Conservation (phyloP, 2,797 vertebrate species). For the Acanthiza pusilla region DNA sequence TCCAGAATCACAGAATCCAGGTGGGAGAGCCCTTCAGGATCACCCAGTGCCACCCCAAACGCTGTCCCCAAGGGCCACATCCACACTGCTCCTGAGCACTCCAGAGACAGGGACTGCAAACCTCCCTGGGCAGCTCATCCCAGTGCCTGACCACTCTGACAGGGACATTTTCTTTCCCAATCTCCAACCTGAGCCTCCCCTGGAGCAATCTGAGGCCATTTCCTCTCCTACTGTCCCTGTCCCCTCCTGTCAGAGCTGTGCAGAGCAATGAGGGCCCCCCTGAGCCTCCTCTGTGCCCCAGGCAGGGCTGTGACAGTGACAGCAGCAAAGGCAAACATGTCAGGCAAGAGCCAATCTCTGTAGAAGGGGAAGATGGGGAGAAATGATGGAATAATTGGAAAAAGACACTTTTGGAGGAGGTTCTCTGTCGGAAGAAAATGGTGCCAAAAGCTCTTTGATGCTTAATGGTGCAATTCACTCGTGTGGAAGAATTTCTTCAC, state of each 20-base stretch:
- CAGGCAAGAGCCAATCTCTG: background rate
- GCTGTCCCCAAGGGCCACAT: background rate
- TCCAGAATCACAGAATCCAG: too few species aligned
- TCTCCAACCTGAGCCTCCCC: background rate
- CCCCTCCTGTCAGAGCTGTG: background rate
- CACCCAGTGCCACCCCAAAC: background rate
- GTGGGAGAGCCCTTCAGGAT: rapidly evolving
- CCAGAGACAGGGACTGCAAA: background rate
- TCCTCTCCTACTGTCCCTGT: background rate
- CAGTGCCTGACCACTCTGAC: background rate
- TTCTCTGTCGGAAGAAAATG: background rate
- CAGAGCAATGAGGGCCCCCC: background rate
- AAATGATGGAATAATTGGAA: background rate
- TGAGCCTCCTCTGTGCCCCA: background rate
- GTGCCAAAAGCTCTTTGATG: background rate
- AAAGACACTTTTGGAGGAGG: background rate
- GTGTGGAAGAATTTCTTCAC: background rate
- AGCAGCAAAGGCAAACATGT: background rate
- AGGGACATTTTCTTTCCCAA: background rate
- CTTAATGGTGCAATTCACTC: background rate
- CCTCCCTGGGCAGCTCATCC: background rate
- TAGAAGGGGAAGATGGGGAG: background rate
- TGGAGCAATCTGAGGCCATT: background rate
- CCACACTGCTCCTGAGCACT: background rate
- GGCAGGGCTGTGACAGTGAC: background rate